phyloP scores from a whole-genome alignment of 1,140 invertebrate genomes.

The Drosophila kurseongensis region DNA sequence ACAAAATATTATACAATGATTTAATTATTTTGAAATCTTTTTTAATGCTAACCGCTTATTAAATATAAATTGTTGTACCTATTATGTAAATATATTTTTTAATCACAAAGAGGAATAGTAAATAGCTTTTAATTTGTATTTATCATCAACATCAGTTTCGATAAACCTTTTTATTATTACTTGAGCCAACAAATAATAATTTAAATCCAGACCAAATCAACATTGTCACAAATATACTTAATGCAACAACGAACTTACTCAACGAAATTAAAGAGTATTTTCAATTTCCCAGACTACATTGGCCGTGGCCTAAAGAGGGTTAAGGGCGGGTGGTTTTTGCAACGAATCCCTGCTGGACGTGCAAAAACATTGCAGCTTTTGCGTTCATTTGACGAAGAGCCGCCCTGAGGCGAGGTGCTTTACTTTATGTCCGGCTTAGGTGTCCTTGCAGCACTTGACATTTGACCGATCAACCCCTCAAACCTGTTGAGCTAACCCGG shows the following conservation, averaged over 20 bases:
- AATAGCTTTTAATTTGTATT: too few relatives aligned
- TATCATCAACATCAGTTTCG: too few relatives aligned
- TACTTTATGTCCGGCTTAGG: slow-evolving; percentile 8
- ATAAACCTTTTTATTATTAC: too few relatives aligned
- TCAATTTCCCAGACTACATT: not conserved
- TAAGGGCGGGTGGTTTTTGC: not conserved
- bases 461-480: slow-evolving; percentile 25
- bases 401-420: slow-evolving; percentile 32
- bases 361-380: slow-evolving; percentile 42
- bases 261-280: not conserved
- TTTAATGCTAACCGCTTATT: too few relatives aligned
- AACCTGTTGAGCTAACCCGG: slow-evolving; percentile 35
- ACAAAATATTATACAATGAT: too few relatives aligned
- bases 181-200: too few relatives aligned
- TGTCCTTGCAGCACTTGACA: slow-evolving; percentile 46
- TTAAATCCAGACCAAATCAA: too few relatives aligned
- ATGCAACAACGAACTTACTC: not conserved
- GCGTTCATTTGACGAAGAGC: slow-evolving; percentile 44
- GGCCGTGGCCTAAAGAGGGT: not conserved
- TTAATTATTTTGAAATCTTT: too few relatives aligned
- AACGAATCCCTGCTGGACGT: slow-evolving; percentile 35
- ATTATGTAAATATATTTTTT: too few relatives aligned
- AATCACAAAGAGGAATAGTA: too few relatives aligned
- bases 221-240: too few relatives aligned
- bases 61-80: too few relatives aligned